Base-by-base conservation (phyloP, 1,140 invertebrate species). In the Danaus plexippus region DNA sequence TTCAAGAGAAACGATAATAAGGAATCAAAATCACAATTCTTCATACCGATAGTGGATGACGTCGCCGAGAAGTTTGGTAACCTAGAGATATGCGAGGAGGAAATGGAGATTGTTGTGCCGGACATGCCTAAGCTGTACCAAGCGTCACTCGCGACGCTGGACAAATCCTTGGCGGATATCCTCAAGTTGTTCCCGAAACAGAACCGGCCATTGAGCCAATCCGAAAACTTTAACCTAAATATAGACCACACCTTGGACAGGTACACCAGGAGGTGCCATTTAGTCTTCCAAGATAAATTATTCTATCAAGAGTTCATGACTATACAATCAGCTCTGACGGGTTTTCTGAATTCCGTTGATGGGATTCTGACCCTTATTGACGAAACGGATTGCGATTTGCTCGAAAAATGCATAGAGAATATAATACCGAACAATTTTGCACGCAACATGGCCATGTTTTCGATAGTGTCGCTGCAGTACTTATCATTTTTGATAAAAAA, bases 401-500 rank as follows among this genome's bases (percentile, higher is more conserved):
- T 79, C 2, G 83, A 88, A 11, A 87, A 86, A 57, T 74, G 74
- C 43, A 73, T 80, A 12, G 84, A 87, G 18, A 78, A 71, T 44
- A 71, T 88, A 12, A 50, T 88, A 47, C 78, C 84, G 1, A 63
- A 63, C 43, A 58, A 62, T 8, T 58, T 87, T 44, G 66, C 76
- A n/a, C 76, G 78, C 15, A 85, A 77, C 59, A 74, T 88, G 40
- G 74, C 83, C 1, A 64, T 81, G n/a, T 87, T 84, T 56, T 78
- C 75, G 0, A 80, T 88, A 0, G 84, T 88, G 1, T 88, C 87
- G 0, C 52, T 88, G n/a, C 87, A 88, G 57, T 88, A 88, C 66
- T 66, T 86, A 9, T 83, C 82, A 8, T 88, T 87, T 75, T 71
- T 88, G 57, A 87, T 88, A 5, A 87, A 87, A 57, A 83, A 87